Base-by-base conservation (phyloP, 2,113 vertebrate genomes). In the Zapus hudsonius region DNA sequence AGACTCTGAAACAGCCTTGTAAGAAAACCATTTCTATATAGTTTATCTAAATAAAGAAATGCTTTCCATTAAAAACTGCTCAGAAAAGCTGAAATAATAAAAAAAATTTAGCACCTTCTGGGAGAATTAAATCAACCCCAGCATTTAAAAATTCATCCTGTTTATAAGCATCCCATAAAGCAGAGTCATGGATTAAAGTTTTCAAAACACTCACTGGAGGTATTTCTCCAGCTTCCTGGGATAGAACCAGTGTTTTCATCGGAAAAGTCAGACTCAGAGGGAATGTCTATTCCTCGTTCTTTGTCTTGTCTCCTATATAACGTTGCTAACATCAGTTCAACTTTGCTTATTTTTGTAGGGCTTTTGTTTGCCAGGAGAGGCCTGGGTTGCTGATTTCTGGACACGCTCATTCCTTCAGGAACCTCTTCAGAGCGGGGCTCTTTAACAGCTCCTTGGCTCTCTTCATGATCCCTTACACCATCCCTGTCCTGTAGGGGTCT, bases 151-250 rank as follows among this genome's bases (percentile, higher is more conserved):
- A 4, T 52, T 40, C 61, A 91, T 33, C 11, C 4, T 88, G 88
- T 66, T 67, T 3, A 52, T 73, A 20, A 29, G n/a, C 36, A 92
- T 94, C 76, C 76, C 38, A 69, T 87, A 86, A 93, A 44, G 64
- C 86, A 94, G 33, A 89, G 47, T 92, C 67, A 82, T 33, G 19
- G 8, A 63, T 75, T 88, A 95, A 95, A 96, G 92, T 97, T 92
- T 92, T 95, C 23, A 89, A 74, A 96, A 93, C 9, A 97, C 98
- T 98, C 98, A 98, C 97, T 0, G 87, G 92, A 94, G 66, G 94
- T 97, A 95, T 87, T 97, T 95, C 87, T 96, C 92, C 67, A 0
- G 1, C 87, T 96, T 94, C 95, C 95, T 79, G 78, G 74, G 29
- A 36, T n/a, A 42, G 89, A 97, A 90, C 95, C 7, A 0, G 47